These are phyloP conservation scores for Mustela nigripes DNA, from an alignment of 2,113 vertebrate genomes.

Conservation along the genomic window DNA sequence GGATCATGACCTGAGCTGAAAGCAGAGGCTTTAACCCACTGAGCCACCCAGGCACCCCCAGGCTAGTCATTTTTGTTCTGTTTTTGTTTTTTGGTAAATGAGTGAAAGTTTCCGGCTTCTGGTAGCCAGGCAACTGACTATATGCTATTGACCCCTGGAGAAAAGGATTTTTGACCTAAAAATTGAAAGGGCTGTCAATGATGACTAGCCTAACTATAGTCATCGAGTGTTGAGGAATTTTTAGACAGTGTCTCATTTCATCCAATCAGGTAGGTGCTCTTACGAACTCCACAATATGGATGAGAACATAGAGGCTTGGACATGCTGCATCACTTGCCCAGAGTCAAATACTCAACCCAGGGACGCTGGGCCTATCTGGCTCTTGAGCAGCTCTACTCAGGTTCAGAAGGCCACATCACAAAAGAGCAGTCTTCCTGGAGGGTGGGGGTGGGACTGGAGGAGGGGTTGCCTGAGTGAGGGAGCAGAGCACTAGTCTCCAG, in stretches of 20 bases:
- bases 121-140: not conserved
- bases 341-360: not conserved
- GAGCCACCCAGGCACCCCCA: not conserved
- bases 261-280: not conserved
- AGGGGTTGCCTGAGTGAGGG: no score
- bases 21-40: no score
- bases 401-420: not conserved
- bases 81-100: not conserved
- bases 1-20: no score
- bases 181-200: not conserved
- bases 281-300: not conserved
- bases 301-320: not conserved
- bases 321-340: not conserved
- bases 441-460: not conserved
- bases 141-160: not conserved
- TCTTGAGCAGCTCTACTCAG: not conserved
- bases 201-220: not conserved
- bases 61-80: not conserved
- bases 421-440: not conserved
- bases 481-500: not conserved
- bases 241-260: not conserved
- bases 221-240: not conserved
- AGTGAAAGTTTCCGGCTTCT: not conserved
- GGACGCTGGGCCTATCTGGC: not conserved
- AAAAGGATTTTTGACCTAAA: constrained; percentile 24